These are phyloP conservation scores for Mesodorylaimus sp. DNA, from an alignment of 2,888 invertebrate species.

Conservation along the genomic window DNA sequence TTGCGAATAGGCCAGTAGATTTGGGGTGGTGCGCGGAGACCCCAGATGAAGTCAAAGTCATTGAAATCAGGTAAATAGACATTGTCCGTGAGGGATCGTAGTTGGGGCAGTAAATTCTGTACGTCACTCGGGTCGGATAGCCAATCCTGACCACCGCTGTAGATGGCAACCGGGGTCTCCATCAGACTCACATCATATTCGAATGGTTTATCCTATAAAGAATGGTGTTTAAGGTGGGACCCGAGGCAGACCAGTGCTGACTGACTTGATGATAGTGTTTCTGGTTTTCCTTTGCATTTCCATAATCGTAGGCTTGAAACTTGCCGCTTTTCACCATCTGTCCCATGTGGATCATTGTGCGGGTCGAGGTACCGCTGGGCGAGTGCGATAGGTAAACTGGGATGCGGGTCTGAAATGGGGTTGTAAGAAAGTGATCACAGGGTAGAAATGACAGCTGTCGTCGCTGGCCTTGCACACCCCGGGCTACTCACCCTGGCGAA, in stretches of 20 bases:
- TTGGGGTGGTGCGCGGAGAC: slow-evolving; percentile 21
- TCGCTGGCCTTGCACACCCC: no score
- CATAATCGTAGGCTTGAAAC: slow-evolving; percentile 17
- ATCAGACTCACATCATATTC: slow-evolving; percentile 20
- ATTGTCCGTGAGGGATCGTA: slow-evolving; percentile 3
- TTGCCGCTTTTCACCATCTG: slow-evolving; percentile 18
- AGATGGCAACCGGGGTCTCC: slow-evolving; percentile 24
- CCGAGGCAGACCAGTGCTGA: no score
- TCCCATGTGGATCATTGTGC: slow-evolving; percentile 26
- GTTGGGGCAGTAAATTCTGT: slow-evolving; percentile 9
- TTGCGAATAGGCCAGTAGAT: slow-evolving; percentile 19
- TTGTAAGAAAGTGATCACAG: no score
- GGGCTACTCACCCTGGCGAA: no score
- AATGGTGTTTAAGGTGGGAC: no score
- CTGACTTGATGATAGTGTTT: slow-evolving; percentile 28
- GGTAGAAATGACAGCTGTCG: no score
- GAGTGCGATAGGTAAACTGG: slow-evolving; percentile 29
- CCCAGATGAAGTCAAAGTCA: slow-evolving; percentile 34
- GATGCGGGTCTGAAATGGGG: slow-evolving; percentile 27
- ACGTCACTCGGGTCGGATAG: slow-evolving; percentile 24
- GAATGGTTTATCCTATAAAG: slow-evolving; percentile 24
- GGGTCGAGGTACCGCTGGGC: slow-evolving; percentile 28
- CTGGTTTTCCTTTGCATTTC: slow-evolving; percentile 20
- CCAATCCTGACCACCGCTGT: slow-evolving; percentile 25
- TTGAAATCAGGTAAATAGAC: slow-evolving; percentile 18